Conservation (phyloP, 2,797 vertebrate species). For the Lacerta viridis region DNA sequence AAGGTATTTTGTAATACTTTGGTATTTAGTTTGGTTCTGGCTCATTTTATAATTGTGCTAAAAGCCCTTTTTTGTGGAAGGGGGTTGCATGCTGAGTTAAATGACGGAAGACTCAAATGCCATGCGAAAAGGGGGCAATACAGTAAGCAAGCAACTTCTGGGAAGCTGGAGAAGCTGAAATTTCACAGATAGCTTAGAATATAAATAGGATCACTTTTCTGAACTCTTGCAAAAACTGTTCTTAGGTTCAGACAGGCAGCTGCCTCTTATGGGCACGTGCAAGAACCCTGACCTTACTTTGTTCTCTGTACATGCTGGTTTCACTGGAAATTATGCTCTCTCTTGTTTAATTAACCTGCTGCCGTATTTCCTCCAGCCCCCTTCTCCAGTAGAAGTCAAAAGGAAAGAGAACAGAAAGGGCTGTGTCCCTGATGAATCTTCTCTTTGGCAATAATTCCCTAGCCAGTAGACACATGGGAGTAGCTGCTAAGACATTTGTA, state of each 20-base stretch:
- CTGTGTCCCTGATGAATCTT: not conserved
- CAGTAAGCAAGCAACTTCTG: not conserved
- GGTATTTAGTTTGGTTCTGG: not conserved
- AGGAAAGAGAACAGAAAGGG: not conserved
- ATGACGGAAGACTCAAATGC: not conserved
- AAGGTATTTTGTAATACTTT: not conserved
- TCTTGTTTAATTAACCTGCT: not conserved
- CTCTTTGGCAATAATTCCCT: not conserved
- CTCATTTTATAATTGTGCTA: slow-evolving; percentile 7
- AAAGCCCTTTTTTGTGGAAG: not conserved
- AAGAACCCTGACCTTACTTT: not conserved
- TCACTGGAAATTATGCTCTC: not conserved
- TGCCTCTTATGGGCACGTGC: not conserved
- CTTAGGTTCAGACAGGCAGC: not conserved
- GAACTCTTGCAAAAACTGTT: not conserved
- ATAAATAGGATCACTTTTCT: not conserved
- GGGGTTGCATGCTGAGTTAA: not conserved
- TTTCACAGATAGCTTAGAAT: slow-evolving; percentile 1
- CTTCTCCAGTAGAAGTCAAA: not conserved
- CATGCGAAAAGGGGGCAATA: not conserved
- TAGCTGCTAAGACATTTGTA: slow-evolving; percentile 9
- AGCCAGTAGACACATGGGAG: not conserved
- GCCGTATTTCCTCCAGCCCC: not conserved
- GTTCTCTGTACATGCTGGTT: not conserved
- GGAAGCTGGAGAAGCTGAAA: slow-evolving; percentile 6